Evolutionary conservation across 2,113 vertebrate genomes (phyloP).

Genomic region (Arenaria interpres): DNA sequence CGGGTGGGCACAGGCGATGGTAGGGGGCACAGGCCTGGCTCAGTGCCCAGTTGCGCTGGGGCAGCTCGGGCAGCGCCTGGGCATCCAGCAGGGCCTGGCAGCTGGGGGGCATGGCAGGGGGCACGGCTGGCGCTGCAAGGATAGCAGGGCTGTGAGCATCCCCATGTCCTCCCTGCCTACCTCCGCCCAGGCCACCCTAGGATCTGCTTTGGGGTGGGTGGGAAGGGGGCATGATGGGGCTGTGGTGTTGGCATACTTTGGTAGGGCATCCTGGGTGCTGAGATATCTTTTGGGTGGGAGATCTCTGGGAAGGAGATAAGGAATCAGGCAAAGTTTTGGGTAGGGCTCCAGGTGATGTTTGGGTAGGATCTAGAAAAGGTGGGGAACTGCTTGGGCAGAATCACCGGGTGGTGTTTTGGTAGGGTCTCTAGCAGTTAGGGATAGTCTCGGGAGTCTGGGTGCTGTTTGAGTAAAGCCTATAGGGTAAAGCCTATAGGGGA

Average conservation of each 20-base stretch:
- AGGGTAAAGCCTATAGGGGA: background rate
- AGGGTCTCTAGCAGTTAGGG: background rate
- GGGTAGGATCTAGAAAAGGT: background rate
- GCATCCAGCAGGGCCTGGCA: conserved; percentile 80
- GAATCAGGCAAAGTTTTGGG: background rate
- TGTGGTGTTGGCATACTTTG: background rate
- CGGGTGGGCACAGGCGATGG: conserved; percentile 74
- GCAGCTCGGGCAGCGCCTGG: conserved; percentile 73
- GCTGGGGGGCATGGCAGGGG: conserved; percentile 69
- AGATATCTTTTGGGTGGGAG: background rate
- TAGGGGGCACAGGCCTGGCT: conserved; percentile 87
- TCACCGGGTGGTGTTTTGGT: background rate
- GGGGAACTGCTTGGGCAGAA: background rate
- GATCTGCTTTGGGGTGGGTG: background rate
- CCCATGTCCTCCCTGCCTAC: background rate
- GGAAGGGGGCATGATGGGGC: background rate
- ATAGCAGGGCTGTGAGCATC: background rate
- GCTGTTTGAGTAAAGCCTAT: background rate
- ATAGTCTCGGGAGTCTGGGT: background rate
- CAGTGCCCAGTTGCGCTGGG: conserved; percentile 82
- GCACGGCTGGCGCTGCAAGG: conserved; percentile 38
- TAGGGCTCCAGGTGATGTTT: background rate
- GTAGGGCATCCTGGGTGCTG: background rate
- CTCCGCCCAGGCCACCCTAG: fast-evolving
- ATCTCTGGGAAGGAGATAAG: background rate